phyloP scores from a whole-genome alignment of 2,113 vertebrate species.

The Ascaphus truei region DNA sequence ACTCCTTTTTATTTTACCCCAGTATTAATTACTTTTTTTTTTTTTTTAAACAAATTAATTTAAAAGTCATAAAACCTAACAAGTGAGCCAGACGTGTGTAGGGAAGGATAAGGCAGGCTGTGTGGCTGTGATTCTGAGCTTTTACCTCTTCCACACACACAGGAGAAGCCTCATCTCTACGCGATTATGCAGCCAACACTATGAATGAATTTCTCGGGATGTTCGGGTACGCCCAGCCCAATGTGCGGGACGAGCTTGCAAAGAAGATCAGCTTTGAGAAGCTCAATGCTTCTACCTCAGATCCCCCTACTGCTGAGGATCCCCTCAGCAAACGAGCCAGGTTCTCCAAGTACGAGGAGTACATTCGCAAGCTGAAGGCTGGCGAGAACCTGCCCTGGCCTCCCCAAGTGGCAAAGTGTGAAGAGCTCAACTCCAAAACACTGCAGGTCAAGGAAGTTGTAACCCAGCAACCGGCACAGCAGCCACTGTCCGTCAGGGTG shows the following conservation, averaged over 20 bases:
- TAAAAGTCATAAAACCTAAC: slow-evolving; percentile 81
- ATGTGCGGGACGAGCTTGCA: slow-evolving; percentile 89
- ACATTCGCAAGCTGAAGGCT: slow-evolving; percentile 94
- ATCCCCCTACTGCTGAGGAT: slow-evolving; percentile 63
- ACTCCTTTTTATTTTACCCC: slow-evolving; percentile 80
- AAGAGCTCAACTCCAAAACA: slow-evolving; percentile 78
- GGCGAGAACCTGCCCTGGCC: slow-evolving; percentile 91
- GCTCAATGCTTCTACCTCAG: slow-evolving; percentile 83
- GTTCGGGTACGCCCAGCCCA: slow-evolving; percentile 95
- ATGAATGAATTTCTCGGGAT: slow-evolving; percentile 97
- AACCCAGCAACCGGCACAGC: slow-evolving; percentile 39
- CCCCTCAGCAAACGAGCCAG: slow-evolving; percentile 83
- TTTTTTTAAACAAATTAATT: slow-evolving; percentile 73
- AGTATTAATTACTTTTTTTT: slow-evolving; percentile 80
- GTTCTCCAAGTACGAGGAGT: slow-evolving; percentile 98
- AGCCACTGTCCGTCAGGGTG: slow-evolving; percentile 65
- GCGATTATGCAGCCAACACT: slow-evolving; percentile 93
- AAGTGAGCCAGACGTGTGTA: slow-evolving; percentile 75
- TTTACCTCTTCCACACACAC: slow-evolving; percentile 3
- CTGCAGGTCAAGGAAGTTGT: slow-evolving; percentile 60
- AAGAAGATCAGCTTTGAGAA: slow-evolving; percentile 96
- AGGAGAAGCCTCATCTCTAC: slow-evolving; percentile 88
- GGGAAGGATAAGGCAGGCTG: slow-evolving; percentile 56
- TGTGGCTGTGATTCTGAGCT: slow-evolving; percentile 1
- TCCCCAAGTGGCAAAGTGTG: slow-evolving; percentile 71